Evolutionary conservation across 2,113 vertebrate species (phyloP).

Genomic region (Rhadina sibilatrix): DNA sequence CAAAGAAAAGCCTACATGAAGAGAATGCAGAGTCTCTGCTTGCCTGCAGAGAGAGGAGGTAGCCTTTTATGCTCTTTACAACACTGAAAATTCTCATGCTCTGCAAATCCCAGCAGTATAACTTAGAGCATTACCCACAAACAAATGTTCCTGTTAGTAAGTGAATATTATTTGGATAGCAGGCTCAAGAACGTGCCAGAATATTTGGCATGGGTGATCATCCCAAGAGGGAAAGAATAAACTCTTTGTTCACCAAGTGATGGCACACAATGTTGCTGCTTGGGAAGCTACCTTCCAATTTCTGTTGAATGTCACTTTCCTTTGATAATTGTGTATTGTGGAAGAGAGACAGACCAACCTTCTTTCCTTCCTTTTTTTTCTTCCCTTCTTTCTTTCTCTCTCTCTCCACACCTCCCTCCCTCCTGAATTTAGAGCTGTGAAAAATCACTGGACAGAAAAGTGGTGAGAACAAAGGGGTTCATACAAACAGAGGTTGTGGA

Average conservation of each 20-base stretch:
- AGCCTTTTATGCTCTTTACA: constrained; percentile 56
- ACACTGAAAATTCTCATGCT: constrained; percentile 70
- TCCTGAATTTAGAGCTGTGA: not conserved
- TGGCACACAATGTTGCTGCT: not conserved
- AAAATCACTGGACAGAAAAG: not conserved
- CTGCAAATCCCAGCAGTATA: constrained; percentile 54
- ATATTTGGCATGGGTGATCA: constrained; percentile 29
- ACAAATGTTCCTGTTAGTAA: constrained; percentile 58
- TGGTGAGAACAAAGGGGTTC: not conserved
- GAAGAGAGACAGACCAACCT: not conserved
- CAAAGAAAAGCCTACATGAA: constrained; percentile 49
- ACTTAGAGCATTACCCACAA: constrained; percentile 42
- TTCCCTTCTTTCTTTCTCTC: rapidly evolving
- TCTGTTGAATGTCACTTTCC: not conserved
- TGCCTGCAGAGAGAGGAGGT: constrained; percentile 43
- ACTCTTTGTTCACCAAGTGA: constrained; percentile 20
- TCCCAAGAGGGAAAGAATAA: constrained; percentile 16
- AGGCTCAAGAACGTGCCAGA: not conserved
- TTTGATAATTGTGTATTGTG: not conserved
- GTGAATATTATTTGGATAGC: constrained; percentile 32
- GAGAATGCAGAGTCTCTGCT: constrained; percentile 21
- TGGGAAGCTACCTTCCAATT: not conserved
- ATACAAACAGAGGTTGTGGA: not conserved
- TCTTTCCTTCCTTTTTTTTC: no score
- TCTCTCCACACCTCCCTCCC: not conserved